Evolutionary conservation across 1,140 invertebrate species (phyloP), one percentile per base, ranked within the genome.

Genomic region (Patella vulgata): DNA sequence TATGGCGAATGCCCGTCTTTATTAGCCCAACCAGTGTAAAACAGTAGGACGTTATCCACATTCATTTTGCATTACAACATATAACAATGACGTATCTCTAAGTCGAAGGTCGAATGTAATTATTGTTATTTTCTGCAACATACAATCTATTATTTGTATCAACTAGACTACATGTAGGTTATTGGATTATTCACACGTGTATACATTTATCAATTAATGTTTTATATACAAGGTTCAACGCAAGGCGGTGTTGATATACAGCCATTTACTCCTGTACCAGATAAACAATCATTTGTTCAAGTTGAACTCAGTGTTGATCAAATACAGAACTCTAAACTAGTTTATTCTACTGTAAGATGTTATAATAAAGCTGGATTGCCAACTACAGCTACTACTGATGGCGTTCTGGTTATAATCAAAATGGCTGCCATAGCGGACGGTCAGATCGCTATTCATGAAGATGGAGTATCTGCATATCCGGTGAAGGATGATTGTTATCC

Each of bases 291-390:
- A 30, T 51, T 21, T 27, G 48, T 27, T 36, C 23, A 19, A 9
- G 19, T 14, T 59, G 47, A 50, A 27, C 25, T 59, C 33, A 14
- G 6, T n/a, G 8, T 27, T 31, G 23, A 27, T 12, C 44, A 48
- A 4, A n/a, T n/a, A 12, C 5, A 17, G 3, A 3, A 31, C 12
- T 30, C 40, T 4, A 17, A 53, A 48, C 59, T 36, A 39, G 42
- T 64, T 12, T 68, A 65, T 59, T 51, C 54, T n/a, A 68, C 61
- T 21, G 40, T 73, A 19, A 42, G 64, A 11, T 68, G 66, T 51
- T 46, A 55, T 23, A 73, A 68, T 53, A 63, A 63, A 17, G 71
- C 68, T 23, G 71, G 71, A 25, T 39, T 69, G 8, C 50, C 55
- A 27, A 50, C 53, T 12, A 23, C 44, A 3, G 44, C 17, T 17